Evolutionary conservation across 1,140 invertebrate species (phyloP).

Genomic region (Ladona fulva): DNA sequence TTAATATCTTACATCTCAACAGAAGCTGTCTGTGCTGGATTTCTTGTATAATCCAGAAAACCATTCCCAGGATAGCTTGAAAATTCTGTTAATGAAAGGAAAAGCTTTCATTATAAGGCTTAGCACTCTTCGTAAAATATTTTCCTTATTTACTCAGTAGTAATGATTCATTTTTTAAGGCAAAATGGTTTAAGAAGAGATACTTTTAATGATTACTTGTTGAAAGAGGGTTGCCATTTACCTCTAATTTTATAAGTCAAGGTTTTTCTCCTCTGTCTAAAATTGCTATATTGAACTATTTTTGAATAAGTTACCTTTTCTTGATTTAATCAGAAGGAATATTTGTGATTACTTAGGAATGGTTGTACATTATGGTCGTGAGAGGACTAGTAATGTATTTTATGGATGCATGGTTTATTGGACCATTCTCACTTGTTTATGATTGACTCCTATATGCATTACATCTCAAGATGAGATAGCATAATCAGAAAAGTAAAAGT

Average conservation of each 20-base stretch:
- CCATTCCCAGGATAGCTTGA: too few relatives aligned
- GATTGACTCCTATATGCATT: neutral
- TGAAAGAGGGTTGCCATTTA: too few relatives aligned
- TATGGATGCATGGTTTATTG: neutral
- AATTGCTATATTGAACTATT: neutral
- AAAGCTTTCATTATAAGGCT: too few relatives aligned
- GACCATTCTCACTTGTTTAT: neutral
- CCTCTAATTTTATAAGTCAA: neutral
- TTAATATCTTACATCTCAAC: too few relatives aligned
- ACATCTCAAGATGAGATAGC: neutral
- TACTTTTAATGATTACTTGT: too few relatives aligned
- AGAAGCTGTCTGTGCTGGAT: too few relatives aligned
- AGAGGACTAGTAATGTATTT: neutral
- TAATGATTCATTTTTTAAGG: too few relatives aligned
- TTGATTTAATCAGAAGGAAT: neutral
- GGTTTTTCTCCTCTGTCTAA: neutral
- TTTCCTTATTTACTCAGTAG: too few relatives aligned
- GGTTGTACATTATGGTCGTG: neutral
- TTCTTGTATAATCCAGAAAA: too few relatives aligned
- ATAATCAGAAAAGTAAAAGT: neutral
- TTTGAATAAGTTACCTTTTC: neutral
- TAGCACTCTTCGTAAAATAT: too few relatives aligned
- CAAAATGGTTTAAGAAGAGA: too few relatives aligned
- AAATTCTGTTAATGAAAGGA: too few relatives aligned
- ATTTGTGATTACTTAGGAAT: neutral